Percentiles rank a stretch among this genome's conserved stretches.
phyloP scores from a whole-genome alignment of 1,140 invertebrate species.

The Ostrea edulis region DNA sequence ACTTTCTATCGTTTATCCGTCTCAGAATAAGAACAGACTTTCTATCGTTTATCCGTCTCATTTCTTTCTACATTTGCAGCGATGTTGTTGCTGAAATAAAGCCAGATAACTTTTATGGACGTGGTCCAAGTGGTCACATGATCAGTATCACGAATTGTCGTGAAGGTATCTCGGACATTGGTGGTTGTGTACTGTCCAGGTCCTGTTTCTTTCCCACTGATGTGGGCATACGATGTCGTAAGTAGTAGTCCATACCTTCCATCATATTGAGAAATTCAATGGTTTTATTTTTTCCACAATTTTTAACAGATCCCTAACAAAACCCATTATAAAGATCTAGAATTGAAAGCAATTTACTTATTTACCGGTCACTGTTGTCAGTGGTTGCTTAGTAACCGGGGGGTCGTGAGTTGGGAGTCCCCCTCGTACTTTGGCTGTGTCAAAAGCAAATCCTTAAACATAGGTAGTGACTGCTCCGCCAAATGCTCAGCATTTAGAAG shows the following conservation, averaged over 20 bases:
- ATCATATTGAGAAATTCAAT: too few relatives aligned
- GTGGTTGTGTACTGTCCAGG: background rate
- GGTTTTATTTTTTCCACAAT: background rate
- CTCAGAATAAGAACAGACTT: too few relatives aligned
- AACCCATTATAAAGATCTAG: background rate
- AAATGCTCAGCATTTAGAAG: too few relatives aligned
- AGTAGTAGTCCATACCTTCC: background rate
- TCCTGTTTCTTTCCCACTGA: background rate
- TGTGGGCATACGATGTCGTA: constrained; percentile 2
- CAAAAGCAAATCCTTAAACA: too few relatives aligned
- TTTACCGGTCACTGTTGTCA: too few relatives aligned
- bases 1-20: background rate
- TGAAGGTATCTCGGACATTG: background rate
- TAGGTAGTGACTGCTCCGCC: too few relatives aligned
- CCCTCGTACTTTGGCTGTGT: too few relatives aligned
- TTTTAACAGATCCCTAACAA: background rate
- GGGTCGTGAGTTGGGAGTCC: too few relatives aligned
- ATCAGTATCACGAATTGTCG: background rate
- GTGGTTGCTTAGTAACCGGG: too few relatives aligned
- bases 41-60: background rate
- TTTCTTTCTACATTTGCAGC: background rate
- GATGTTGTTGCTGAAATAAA: constrained; percentile 2
- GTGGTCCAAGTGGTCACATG: background rate
- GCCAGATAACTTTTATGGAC: background rate
- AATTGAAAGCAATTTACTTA: too few relatives aligned